Base-by-base conservation (phyloP, 1,140 invertebrate genomes). In the Phocides pigmalion region DNA sequence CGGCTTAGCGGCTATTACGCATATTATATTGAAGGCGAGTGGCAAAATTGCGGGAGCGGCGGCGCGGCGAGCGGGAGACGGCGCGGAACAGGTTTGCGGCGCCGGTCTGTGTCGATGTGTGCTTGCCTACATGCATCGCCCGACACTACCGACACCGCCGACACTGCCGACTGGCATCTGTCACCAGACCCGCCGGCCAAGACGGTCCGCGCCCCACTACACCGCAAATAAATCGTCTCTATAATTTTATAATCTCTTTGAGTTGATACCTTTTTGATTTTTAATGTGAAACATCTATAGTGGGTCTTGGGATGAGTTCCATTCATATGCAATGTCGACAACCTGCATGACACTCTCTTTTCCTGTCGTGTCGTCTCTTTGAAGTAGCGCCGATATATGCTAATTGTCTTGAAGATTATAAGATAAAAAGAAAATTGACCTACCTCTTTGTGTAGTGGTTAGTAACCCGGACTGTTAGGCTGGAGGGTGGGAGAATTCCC, bases 31-130 rank as follows among this genome's bases (percentile, higher is more conserved):
- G 73, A 75, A 69, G 66, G 68, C 76, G 73, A 79, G 75, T 75
- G 79, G 80, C 79, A 79, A 84, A 83, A 82, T 77, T 64, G 74
- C 76, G 72, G 76, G 74, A 70, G 70, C 56, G 19, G 59, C 59
- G 70, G 74, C 64, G 66, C 62, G 71, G 76, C 64, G 65, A 68
- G 75, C 68, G 70, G 72, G 35, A 70, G 64, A 68, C 61, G 68
- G 72, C 62, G 72, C 61, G 41, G 68, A 88, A 88, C 85, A 75
- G 85, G 85, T 88, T 86, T 84, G 71, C 63, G 58, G 72, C 76
- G 71, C 67, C 76, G 70, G 47, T 59, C 64, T 62, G 16, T 73
- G 63, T 72, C 66, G 70, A 14, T 32, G 47, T 35, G 25, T 51
- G 47, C 12, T 41, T 16, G 51, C 51, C 51, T 14, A 56, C 37